A percentile compares a stretch with the other conserved stretches of the same genome.
These are phyloP conservation scores for Lordiphosa stackelbergi DNA, from an alignment of 1,140 invertebrate species.

Conservation along the genomic window DNA sequence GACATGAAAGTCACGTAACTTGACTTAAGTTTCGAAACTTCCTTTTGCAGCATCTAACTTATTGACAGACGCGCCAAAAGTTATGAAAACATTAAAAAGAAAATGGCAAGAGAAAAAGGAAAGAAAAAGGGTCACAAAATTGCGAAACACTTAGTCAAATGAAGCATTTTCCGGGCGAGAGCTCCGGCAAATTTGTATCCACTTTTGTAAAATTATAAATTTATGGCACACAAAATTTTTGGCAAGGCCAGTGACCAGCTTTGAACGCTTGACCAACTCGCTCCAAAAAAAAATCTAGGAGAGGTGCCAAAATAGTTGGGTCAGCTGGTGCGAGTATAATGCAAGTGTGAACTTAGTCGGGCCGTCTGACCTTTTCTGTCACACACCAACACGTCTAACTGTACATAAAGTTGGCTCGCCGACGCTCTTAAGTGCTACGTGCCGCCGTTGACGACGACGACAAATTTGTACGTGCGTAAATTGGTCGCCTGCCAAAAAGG, in stretches of 20 bases:
- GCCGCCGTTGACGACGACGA: conserved; percentile 28
- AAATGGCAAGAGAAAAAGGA: conserved; percentile 29
- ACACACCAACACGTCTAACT: conserved; percentile 21
- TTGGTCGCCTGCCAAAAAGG: conserved; percentile 63
- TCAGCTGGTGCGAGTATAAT: neutral
- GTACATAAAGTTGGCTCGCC: conserved; percentile 45
- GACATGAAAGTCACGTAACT: conserved; percentile 63
- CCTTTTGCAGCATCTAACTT: conserved; percentile 49
- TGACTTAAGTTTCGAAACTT: conserved; percentile 46
- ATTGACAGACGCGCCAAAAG: conserved; percentile 60
- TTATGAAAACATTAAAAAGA: conserved; percentile 70
- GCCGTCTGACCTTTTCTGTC: conserved; percentile 4
- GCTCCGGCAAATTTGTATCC: conserved; percentile 51
- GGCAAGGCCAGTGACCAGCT: conserved; percentile 28
- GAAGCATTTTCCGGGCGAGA: conserved; percentile 64
- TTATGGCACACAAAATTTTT: conserved; percentile 41
- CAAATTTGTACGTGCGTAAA: conserved; percentile 70
- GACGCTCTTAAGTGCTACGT: conserved; percentile 30
- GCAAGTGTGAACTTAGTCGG: neutral
- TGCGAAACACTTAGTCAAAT: conserved; percentile 54
- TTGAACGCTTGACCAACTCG: conserved; percentile 43
- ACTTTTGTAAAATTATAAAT: conserved; percentile 64
- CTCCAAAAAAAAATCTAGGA: neutral
- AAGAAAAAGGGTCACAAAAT: conserved; percentile 47
- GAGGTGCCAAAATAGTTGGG: conserved; percentile 27